phyloP scores from a whole-genome alignment of 2,113 vertebrate species.

The Microtus oregoni region DNA sequence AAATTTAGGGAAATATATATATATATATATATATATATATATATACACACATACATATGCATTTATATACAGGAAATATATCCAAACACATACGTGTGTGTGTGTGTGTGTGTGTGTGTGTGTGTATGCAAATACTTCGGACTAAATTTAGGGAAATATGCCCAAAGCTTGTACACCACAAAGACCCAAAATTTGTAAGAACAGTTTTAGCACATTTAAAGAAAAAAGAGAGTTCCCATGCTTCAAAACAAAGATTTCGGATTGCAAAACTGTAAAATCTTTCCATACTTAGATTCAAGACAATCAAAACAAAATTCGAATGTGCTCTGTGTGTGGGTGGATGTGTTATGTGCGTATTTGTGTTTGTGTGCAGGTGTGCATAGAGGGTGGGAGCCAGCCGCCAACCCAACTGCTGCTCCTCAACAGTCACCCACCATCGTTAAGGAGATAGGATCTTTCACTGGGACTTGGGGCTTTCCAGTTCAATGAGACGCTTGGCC shows the following conservation, averaged over 20 bases:
- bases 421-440: background rate
- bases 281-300: background rate
- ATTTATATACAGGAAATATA: background rate
- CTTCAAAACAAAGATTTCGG: slow-evolving; percentile 3
- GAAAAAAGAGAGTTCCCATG: background rate
- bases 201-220: background rate
- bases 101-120: no score
- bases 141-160: background rate
- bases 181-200: background rate
- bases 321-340: background rate
- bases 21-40: no score
- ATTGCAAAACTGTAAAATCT: background rate
- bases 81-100: no score
- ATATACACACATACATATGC: background rate
- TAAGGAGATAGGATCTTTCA: background rate
- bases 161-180: background rate
- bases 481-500: background rate
- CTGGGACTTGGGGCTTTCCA: background rate
- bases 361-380: background rate
- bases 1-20: no score
- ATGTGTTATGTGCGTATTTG: background rate
- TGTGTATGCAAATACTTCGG: background rate
- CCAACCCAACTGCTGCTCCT: background rate
- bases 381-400: background rate
- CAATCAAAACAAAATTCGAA: background rate